Percentiles rank a stretch among this genome's conserved stretches.
phyloP scores from a whole-genome alignment of 2,888 invertebrate species.

The Drepanosiphum platanoidis region DNA sequence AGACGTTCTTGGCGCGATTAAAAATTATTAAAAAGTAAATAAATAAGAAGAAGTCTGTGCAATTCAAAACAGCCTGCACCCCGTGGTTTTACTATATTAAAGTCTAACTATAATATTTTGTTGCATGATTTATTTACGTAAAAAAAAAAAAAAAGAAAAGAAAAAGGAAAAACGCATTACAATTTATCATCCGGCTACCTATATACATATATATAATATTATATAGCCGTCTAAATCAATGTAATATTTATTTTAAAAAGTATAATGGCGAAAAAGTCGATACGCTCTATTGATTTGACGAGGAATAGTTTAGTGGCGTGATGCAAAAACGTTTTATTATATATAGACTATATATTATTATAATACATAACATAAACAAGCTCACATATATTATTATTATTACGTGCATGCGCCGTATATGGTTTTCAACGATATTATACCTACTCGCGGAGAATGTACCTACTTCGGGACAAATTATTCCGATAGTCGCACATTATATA shows the following conservation, averaged over 20 bases:
- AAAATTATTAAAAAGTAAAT: not conserved
- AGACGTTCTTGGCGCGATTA: not conserved
- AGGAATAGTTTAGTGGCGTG: not conserved
- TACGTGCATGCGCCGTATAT: slow-evolving; percentile 16
- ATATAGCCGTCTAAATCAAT: not conserved
- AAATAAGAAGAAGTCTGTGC: not conserved
- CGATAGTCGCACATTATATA: slow-evolving; percentile 39
- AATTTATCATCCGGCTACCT: slow-evolving; percentile 16
- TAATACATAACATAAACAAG: not conserved
- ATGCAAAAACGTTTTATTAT: not conserved
- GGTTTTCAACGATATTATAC: slow-evolving; percentile 26
- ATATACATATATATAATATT: not conserved
- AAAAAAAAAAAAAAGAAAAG: not conserved
- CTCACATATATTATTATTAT: not conserved
- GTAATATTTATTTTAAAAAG: not conserved
- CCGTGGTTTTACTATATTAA: slow-evolving; percentile 22
- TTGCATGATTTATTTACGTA: slow-evolving; percentile 3
- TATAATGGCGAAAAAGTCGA: not conserved
- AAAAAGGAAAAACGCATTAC: not conserved
- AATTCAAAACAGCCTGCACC: slow-evolving; percentile 24
- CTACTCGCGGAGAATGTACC: not conserved
- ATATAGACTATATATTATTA: not conserved
- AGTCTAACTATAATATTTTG: slow-evolving; percentile 6
- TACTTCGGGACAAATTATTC: slow-evolving; percentile 34
- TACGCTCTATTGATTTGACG: not conserved